A percentile compares a stretch with the other conserved stretches of the same genome.
phyloP scores from a whole-genome alignment of 2,888 invertebrate genomes.

The Anorthoa munda region DNA sequence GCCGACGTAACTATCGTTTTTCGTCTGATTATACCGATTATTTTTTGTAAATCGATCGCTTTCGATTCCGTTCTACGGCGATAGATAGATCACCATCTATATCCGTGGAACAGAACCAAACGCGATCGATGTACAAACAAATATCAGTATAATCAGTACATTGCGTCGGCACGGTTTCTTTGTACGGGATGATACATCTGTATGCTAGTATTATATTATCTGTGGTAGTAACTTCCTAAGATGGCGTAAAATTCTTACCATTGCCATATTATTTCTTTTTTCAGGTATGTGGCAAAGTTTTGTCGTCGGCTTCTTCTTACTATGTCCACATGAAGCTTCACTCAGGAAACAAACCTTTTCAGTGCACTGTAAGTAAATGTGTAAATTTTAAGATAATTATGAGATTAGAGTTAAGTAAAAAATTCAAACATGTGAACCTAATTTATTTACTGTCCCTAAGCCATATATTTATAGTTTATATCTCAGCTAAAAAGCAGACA shows the following conservation, averaged over 20 bases:
- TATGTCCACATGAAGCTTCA: constrained; percentile 96
- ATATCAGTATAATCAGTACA: too few species aligned
- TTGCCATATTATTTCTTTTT: constrained; percentile 55
- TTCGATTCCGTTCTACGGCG: too few species aligned
- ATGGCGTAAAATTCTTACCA: constrained; percentile 16
- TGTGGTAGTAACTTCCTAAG: neutral
- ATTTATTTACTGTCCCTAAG: neutral
- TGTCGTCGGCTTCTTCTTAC: constrained; percentile 94
- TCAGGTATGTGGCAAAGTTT: constrained; percentile 93
- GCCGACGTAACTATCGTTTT: too few species aligned
- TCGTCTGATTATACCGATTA: too few species aligned
- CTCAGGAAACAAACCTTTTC: constrained; percentile 95
- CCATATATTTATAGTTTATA: neutral
- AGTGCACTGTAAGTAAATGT: constrained; percentile 91
- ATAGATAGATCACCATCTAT: too few species aligned
- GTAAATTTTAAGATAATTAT: neutral
- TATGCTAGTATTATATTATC: too few species aligned
- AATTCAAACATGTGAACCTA: neutral
- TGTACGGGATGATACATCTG: too few species aligned
- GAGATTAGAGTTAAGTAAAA: neutral
- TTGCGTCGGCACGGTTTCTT: too few species aligned
- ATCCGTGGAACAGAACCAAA: too few species aligned
- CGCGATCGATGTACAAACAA: too few species aligned
- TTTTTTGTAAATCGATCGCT: too few species aligned
- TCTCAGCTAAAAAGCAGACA: neutral